Conservation (phyloP, 2,113 vertebrate genomes). For the Clarias gariepinus region DNA sequence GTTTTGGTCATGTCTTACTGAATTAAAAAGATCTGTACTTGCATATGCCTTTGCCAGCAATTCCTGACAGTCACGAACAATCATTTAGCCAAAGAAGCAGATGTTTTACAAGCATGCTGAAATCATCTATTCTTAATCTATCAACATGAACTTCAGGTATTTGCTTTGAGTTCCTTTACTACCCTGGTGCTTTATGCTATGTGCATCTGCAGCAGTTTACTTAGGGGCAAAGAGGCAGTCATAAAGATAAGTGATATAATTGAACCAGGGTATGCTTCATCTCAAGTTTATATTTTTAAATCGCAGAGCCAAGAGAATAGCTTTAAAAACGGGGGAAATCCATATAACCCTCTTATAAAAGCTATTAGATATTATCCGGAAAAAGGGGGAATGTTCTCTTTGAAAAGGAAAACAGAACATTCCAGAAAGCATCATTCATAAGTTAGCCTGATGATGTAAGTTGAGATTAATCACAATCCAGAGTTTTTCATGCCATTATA, state of each 20-base stretch:
- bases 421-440: not conserved
- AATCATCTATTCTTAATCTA: conserved; percentile 54
- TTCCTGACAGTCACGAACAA: not conserved
- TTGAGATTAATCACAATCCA: not conserved
- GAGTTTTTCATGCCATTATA: not conserved
- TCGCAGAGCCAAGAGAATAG: not conserved
- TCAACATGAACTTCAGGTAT: conserved; percentile 56
- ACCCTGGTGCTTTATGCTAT: conserved; percentile 55
- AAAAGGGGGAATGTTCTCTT: not conserved
- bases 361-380: not conserved
- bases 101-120: conserved; percentile 56
- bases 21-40: too few relatives aligned
- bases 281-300: not conserved
- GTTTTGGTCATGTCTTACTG: too few relatives aligned
- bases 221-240: conserved; percentile 54
- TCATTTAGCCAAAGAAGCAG: conserved; percentile 63
- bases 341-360: conserved; percentile 17
- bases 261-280: conserved; percentile 37
- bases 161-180: conserved; percentile 67
- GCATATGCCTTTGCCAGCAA: too few relatives aligned
- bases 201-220: conserved; percentile 57
- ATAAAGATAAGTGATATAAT: conserved; percentile 57
- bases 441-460: not conserved
- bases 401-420: not conserved
- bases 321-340: not conserved